phyloP scores from a whole-genome alignment of 1,140 invertebrate species.

The Bombus sibiricus region DNA sequence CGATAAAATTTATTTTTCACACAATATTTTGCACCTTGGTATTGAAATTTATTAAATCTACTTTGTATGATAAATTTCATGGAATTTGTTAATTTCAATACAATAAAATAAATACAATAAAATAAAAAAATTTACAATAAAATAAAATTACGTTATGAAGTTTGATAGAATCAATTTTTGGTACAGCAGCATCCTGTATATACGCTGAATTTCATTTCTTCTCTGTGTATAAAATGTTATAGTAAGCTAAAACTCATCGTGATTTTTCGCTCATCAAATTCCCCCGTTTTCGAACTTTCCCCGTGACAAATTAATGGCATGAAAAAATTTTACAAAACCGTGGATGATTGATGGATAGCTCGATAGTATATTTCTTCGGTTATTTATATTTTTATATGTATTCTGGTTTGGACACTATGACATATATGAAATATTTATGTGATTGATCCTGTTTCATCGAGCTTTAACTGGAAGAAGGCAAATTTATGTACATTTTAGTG shows the following conservation, averaged over 20 bases:
- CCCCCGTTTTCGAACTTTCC: neutral
- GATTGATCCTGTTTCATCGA: neutral
- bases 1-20: neutral
- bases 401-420: neutral
- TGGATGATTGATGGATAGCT: neutral
- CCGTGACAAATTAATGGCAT: neutral
- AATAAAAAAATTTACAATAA: too few species aligned
- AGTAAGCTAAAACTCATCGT: too few species aligned
- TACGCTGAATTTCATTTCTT: too few species aligned
- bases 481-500: neutral
- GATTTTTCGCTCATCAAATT: neutral
- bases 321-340: neutral
- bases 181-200: too few species aligned
- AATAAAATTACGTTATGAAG: too few species aligned
- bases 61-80: neutral
- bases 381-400: neutral
- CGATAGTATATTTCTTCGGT: too few species aligned
- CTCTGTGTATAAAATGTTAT: too few species aligned
- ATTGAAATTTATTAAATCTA: neutral
- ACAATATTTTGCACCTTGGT: too few species aligned
- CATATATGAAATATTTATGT: neutral
- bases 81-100: too few species aligned
- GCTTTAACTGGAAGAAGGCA: neutral
- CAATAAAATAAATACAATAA: too few species aligned
- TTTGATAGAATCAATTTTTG: too few species aligned